Conservation (phyloP, 2,113 vertebrate species). For the Elephantulus edwardii region DNA sequence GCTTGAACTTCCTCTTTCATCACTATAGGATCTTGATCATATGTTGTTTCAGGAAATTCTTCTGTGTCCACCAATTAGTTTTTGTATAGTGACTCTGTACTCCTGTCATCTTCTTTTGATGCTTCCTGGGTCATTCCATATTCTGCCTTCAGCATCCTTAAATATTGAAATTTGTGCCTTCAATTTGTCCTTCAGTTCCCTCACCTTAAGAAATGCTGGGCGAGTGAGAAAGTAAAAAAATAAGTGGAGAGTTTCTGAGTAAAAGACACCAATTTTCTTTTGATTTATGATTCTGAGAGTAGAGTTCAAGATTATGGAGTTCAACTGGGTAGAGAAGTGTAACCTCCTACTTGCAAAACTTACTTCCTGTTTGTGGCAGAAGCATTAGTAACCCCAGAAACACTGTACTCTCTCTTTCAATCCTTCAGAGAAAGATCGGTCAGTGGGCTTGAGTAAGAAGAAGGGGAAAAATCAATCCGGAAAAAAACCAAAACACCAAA, state of each 20-base stretch:
- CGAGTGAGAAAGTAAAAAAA: background rate
- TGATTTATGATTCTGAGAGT: background rate
- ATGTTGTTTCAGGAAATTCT: no score
- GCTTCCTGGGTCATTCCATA: no score
- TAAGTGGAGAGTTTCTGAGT: background rate
- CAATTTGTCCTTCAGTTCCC: no score
- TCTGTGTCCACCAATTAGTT: no score
- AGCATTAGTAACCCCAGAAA: background rate
- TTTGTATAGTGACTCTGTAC: no score
- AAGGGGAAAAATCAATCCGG: background rate
- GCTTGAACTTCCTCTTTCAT: no score
- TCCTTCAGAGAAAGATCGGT: background rate
- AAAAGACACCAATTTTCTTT: background rate
- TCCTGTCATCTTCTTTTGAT: no score
- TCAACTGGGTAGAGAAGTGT: background rate
- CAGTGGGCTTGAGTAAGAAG: background rate
- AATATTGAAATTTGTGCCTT: no score
- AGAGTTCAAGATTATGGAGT: background rate
- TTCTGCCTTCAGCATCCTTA: no score
- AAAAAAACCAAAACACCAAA: background rate
- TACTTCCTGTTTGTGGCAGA: constrained; percentile 36
- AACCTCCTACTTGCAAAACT: background rate
- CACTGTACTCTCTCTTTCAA: background rate
- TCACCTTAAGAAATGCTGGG: background rate
- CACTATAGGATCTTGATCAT: no score